A percentile compares a stretch with the other conserved stretches of the same genome.
These are phyloP conservation scores for Oxyura jamaicensis DNA, from an alignment of 2,113 vertebrate species.

Conservation along the genomic window DNA sequence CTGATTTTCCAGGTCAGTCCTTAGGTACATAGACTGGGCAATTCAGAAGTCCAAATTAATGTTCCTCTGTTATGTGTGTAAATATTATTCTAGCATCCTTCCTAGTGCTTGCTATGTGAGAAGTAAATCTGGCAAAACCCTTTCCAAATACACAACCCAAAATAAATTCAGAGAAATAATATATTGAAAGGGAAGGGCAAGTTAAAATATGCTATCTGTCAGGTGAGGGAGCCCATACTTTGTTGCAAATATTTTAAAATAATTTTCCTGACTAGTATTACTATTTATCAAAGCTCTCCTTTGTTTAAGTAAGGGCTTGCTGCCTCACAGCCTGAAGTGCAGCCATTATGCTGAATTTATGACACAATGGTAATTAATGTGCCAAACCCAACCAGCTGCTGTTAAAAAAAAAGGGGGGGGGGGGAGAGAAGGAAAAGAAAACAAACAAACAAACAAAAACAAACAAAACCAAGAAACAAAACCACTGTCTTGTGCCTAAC, in stretches of 20 bases:
- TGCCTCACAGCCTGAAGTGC: background rate
- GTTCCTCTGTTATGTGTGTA: background rate
- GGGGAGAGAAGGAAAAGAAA: no score
- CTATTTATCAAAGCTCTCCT: background rate
- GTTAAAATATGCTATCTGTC: background rate
- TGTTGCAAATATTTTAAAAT: background rate
- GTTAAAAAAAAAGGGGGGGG: background rate
- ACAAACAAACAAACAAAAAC: background rate
- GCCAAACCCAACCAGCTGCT: constrained; percentile 22
- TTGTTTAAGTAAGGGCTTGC: background rate
- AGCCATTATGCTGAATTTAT: background rate
- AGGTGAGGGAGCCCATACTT: background rate
- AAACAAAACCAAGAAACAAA: background rate
- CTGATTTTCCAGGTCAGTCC: background rate
- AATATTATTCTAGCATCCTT: background rate
- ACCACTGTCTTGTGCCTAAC: background rate
- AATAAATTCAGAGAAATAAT: background rate
- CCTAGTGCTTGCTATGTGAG: background rate
- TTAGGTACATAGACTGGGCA: background rate
- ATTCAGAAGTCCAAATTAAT: background rate
- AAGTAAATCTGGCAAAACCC: background rate
- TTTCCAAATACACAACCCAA: background rate
- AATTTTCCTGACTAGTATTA: background rate
- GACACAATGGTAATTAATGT: constrained; percentile 17
- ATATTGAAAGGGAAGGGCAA: background rate